Conservation (phyloP, 1,140 invertebrate species). For the Heliconius hewitsoni region DNA sequence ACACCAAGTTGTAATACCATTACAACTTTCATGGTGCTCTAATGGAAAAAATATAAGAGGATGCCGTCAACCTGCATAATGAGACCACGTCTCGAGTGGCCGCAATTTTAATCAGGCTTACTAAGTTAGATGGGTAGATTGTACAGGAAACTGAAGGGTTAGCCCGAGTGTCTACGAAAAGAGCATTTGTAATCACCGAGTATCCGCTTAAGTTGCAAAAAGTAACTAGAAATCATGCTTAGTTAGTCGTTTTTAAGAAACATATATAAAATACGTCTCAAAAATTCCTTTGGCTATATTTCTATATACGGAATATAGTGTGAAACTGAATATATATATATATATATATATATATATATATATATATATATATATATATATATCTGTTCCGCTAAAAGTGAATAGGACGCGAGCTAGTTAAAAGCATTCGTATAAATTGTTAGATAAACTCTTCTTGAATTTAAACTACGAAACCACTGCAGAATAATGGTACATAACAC, state of each 20-base stretch:
- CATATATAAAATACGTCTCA: too few species aligned
- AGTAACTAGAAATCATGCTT: background rate
- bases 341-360: too few species aligned
- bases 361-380: too few species aligned
- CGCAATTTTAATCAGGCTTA: constrained; percentile 31
- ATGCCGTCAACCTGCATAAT: constrained; percentile 20
- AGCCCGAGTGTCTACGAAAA: background rate
- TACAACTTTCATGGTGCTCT: background rate
- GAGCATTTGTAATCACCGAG: background rate
- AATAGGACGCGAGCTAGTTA: background rate
- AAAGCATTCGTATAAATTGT: constrained; percentile 16
- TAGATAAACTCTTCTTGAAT: constrained; percentile 21
- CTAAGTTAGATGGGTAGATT: constrained; percentile 24
- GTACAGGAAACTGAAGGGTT: constrained; percentile 26
- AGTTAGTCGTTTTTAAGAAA: background rate
- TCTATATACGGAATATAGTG: too few species aligned
- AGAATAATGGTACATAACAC: constrained; percentile 12
- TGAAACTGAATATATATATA: too few species aligned
- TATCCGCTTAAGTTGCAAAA: background rate
- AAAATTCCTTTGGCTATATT: too few species aligned
- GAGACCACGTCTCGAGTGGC: constrained; percentile 25
- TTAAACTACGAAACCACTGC: constrained; percentile 14
- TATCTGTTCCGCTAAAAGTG: background rate
- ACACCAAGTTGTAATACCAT: constrained; percentile 35
- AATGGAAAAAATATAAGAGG: background rate